phyloP scores from a whole-genome alignment of 2,797 vertebrate species.

The Sebastes umbrosus region DNA sequence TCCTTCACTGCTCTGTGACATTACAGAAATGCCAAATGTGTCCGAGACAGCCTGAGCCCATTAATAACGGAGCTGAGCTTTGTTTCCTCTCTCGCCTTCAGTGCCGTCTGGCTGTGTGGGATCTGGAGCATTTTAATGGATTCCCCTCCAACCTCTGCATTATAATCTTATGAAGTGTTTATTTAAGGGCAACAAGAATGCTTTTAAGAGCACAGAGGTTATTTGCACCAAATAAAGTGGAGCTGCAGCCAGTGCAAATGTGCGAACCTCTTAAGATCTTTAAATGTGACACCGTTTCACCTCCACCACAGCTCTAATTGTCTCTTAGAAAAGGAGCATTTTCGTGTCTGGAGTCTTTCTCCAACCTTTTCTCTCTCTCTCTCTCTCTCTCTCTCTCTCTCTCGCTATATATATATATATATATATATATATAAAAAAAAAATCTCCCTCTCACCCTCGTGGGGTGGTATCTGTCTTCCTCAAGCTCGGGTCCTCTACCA shows the following conservation, averaged over 20 bases:
- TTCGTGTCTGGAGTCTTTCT: background rate
- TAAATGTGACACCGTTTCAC: background rate
- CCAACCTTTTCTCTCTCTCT: background rate
- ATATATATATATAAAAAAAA: too few species aligned
- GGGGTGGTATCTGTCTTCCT: too few species aligned
- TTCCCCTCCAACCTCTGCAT: slow-evolving; percentile 12
- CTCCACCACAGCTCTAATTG: background rate
- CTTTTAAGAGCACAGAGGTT: slow-evolving; percentile 21
- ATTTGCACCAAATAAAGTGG: background rate
- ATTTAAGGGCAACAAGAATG: slow-evolving; percentile 19
- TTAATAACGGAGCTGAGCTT: slow-evolving; percentile 55
- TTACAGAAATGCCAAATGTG: slow-evolving; percentile 68
- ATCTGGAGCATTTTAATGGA: slow-evolving; percentile 37
- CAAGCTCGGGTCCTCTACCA: too few species aligned
- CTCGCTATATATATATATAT: too few species aligned
- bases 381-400: too few species aligned
- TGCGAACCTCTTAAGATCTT: background rate
- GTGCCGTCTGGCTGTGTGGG: slow-evolving; percentile 5
- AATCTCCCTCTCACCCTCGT: too few species aligned
- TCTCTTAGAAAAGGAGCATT: background rate
- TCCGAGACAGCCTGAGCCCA: slow-evolving; percentile 52
- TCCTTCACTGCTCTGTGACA: slow-evolving; percentile 61
- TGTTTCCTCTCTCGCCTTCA: slow-evolving; percentile 33
- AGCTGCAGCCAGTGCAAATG: background rate
- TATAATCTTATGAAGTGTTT: slow-evolving; percentile 35